Evolutionary conservation across 2,888 invertebrate genomes (phyloP).

Genomic region (Eurois occulta): DNA sequence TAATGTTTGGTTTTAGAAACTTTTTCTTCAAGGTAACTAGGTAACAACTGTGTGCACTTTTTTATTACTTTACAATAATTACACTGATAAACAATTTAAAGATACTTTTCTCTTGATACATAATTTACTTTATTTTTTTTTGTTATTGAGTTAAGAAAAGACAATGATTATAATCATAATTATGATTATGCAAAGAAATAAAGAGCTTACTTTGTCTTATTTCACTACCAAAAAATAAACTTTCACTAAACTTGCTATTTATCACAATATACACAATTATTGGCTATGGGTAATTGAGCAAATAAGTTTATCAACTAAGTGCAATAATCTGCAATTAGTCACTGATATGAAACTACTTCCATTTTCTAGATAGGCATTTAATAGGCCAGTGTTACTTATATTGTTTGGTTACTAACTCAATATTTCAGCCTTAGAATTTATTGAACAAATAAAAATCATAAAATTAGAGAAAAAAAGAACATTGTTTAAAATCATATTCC

Average conservation of each 20-base stretch:
- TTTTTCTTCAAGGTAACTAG: constrained; percentile 79
- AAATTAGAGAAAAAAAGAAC: not conserved
- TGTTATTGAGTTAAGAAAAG: not conserved
- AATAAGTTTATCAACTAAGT: constrained; percentile 38
- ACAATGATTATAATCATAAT: not conserved
- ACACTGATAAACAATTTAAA: not conserved
- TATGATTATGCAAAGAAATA: not conserved
- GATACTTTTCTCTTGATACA: not conserved
- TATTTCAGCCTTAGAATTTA: not conserved
- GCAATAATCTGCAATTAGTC: constrained; percentile 41
- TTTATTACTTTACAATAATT: not conserved
- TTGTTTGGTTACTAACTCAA: constrained; percentile 3
- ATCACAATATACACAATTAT: constrained; percentile 26
- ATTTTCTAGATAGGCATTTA: constrained; percentile 14
- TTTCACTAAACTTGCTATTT: constrained; percentile 15
- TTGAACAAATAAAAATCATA: not conserved
- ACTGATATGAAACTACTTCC: constrained; percentile 40
- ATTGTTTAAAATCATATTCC: not conserved
- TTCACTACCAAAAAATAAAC: not conserved
- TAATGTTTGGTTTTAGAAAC: constrained; percentile 82
- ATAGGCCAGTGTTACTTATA: not conserved
- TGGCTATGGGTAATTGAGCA: constrained; percentile 23
- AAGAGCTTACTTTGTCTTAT: not conserved
- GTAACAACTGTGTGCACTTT: constrained; percentile 37
- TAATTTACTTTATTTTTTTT: not conserved